Percentiles rank a stretch among this genome's conserved stretches.
Conservation (phyloP, 2,113 vertebrate genomes). For the Siniperca chuatsi region DNA sequence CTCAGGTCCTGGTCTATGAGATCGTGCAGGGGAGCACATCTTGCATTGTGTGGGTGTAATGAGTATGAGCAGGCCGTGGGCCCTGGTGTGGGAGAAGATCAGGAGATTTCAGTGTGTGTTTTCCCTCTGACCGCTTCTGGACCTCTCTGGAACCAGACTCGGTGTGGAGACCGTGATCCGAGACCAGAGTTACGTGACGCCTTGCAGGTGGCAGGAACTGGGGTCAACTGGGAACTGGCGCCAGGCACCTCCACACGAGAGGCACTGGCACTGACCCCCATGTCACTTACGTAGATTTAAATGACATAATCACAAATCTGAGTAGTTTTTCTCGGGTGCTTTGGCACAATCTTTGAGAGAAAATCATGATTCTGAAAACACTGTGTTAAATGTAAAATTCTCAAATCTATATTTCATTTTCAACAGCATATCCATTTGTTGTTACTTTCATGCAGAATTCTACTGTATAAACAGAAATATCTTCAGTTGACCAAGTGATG, state of each 20-base stretch:
- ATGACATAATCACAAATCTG: neutral
- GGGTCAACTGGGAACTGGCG: constrained; percentile 30
- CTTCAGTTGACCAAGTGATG: neutral
- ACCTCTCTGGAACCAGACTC: constrained; percentile 38
- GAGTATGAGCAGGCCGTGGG: constrained; percentile 67
- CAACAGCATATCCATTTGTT: too few species aligned
- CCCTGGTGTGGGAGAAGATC: constrained; percentile 61
- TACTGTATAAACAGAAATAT: neutral
- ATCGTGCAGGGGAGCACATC: constrained; percentile 55
- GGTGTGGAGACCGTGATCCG: neutral
- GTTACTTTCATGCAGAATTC: neutral
- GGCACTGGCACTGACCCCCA: constrained; percentile 31
- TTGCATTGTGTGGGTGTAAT: constrained; percentile 75
- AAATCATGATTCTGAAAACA: neutral
- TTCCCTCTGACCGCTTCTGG: constrained; percentile 58
- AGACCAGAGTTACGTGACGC: constrained; percentile 64
- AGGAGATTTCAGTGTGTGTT: constrained; percentile 48
- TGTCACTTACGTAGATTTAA: neutral
- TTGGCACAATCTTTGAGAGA: too few species aligned
- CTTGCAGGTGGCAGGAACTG: constrained; percentile 51
- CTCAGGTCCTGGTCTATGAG: constrained; percentile 60
- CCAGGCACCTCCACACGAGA: neutral
- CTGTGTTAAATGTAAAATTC: neutral
- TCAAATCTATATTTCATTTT: too few species aligned
- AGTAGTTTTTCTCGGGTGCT: neutral